Percentiles rank a stretch among this genome's conserved stretches.
Evolutionary conservation across 2,113 vertebrate genomes (phyloP).

Genomic region (Sciurus niger): DNA sequence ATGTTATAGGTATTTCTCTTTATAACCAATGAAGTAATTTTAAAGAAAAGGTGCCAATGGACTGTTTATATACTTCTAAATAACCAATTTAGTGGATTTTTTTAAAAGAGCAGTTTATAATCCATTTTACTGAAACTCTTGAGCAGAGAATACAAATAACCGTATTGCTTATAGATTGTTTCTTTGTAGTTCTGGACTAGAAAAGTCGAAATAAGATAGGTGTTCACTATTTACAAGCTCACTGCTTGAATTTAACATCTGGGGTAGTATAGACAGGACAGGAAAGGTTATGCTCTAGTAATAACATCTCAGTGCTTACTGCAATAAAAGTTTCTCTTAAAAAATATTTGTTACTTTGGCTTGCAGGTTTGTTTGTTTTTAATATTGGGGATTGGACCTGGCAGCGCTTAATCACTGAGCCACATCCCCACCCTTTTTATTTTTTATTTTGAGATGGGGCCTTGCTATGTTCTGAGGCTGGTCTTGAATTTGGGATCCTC

Average conservation of each 20-base stretch:
- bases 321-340: neutral
- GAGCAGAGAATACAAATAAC: neutral
- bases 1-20: neutral
- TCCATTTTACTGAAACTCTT: constrained; percentile 33
- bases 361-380: too few relatives aligned
- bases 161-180: constrained; percentile 32
- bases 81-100: constrained; percentile 1
- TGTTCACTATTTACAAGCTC: neutral
- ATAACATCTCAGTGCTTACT: neutral
- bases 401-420: too few relatives aligned
- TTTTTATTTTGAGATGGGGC: too few relatives aligned
- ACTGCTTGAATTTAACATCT: constrained; percentile 24
- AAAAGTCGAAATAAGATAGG: constrained; percentile 1
- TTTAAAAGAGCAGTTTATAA: neutral
- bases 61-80: constrained; percentile 35
- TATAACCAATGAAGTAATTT: constrained; percentile 8
- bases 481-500: too few relatives aligned
- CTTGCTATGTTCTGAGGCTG: too few relatives aligned
- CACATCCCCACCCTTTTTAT: too few relatives aligned
- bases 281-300: neutral
- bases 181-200: constrained; percentile 1
- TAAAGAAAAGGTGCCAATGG: neutral
- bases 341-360: too few relatives aligned
- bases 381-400: too few relatives aligned
- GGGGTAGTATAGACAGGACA: neutral